Conservation (phyloP, 1,140 invertebrate genomes). For the Planococcus citri region DNA sequence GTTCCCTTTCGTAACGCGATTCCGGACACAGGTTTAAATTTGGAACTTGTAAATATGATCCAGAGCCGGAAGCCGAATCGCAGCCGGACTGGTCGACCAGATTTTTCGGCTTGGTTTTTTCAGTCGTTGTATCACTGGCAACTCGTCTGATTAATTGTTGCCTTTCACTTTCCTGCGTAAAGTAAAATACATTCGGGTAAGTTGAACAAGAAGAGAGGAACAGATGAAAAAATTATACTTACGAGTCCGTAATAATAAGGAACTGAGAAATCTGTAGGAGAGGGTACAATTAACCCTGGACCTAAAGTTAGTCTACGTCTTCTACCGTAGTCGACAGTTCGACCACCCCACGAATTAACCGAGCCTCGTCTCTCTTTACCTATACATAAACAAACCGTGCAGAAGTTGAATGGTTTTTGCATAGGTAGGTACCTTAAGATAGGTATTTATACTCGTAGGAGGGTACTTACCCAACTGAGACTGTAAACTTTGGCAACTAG, state of each 20-base stretch:
- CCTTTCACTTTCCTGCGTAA: constrained; percentile 7
- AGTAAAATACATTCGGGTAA: neutral
- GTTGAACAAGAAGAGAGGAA: neutral
- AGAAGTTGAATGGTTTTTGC: neutral
- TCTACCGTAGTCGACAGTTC: neutral
- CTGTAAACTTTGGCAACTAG: constrained; percentile 22
- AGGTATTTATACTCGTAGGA: neutral
- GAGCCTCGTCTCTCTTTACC: constrained; percentile 27
- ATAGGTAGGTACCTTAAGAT: neutral
- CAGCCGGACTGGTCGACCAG: neutral
- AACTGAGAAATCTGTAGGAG: neutral
- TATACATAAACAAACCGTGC: constrained; percentile 12
- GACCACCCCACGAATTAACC: constrained; percentile 28
- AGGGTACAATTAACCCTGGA: constrained; percentile 13
- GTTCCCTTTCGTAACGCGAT: neutral
- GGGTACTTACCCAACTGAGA: neutral
- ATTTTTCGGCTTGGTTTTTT: neutral
- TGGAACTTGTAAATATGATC: neutral
- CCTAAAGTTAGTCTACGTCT: neutral
- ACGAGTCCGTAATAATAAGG: constrained; percentile 13
- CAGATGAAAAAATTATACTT: neutral
- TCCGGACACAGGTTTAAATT: neutral
- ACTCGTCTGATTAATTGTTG: neutral
- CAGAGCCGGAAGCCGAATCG: neutral
- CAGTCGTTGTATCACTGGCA: constrained; percentile 9